Evolutionary conservation across 2,797 vertebrate species (phyloP), one percentile per base, ranked within the genome.

Genomic region (Rachycentron canadum): DNA sequence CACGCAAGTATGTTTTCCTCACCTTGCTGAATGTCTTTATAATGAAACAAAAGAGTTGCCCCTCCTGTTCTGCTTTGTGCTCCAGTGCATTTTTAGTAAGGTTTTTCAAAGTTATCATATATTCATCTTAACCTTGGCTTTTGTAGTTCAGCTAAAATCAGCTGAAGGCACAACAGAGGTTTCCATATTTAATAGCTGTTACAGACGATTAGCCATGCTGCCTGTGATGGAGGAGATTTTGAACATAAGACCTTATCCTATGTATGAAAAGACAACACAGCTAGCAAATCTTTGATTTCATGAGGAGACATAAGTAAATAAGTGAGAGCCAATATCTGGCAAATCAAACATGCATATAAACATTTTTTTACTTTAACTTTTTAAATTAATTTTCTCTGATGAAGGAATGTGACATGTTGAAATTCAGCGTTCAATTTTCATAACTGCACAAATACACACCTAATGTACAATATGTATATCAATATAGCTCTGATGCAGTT

Each of bases 41-140:
- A 49, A 43, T 25, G 34, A 38, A 82, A 84, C 80, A 83, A 77
- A 69, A 56, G 38, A 72, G n/a, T 14, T 62, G 38, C 78, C 60
- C 14, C 26, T 60, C 57, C 47, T 40, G 0, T 30, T 76, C 28
- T 57, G 1, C 41, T 0, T 1, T 57, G 36, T 30, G 28, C 71
- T 79, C 9, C 25, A 34, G 11, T 60, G 8, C 73, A 19, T 56
- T 59, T 62, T 66, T 47, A 11, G 3, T 32, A 12, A 41, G 23
- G 23, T 57, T 58, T 79, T 55, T 66, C 30, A 55, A 70, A 34
- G n/a, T 58, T 57, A 45, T 77, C 49, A 3, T 72, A 30, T 74
- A 11, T 66, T 68, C 43, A 55, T 77, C 19, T 49, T 63, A 55
- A 56, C 59, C 30, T 73, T 58, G 41, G 40, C 38, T 72, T 83